Percentiles rank a stretch among this genome's conserved stretches.
phyloP scores from a whole-genome alignment of 2,113 vertebrate genomes.

The Agelaius phoeniceus region DNA sequence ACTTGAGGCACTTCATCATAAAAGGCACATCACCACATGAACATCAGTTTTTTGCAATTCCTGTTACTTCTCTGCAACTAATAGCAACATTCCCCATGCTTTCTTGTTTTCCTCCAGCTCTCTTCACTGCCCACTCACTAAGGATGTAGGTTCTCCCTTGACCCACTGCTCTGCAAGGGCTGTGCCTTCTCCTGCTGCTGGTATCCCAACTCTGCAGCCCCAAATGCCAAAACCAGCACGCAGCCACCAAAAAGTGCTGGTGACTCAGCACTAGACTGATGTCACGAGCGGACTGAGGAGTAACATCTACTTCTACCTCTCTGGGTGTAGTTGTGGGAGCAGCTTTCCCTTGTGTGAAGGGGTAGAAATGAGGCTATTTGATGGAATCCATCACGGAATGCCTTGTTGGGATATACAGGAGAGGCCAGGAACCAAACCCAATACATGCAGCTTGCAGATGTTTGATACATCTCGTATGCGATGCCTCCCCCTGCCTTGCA shows the following conservation, averaged over 20 bases:
- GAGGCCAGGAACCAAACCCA: not conserved
- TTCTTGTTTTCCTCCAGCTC: not conserved
- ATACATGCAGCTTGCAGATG: not conserved
- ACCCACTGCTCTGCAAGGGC: not conserved
- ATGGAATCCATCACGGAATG: not conserved
- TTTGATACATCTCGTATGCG: fast-evolving
- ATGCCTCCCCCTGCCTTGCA: not conserved
- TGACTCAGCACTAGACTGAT: not conserved
- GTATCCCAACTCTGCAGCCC: not conserved
- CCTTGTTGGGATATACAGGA: not conserved
- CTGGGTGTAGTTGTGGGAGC: not conserved
- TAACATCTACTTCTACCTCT: not conserved
- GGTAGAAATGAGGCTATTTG: not conserved
- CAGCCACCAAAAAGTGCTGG: not conserved
- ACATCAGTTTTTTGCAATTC: not conserved
- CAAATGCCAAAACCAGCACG: not conserved
- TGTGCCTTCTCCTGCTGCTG: not conserved
- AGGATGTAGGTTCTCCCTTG: not conserved
- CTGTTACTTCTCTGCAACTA: not conserved
- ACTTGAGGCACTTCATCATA: not conserved
- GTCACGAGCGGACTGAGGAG: not conserved
- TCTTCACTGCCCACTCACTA: not conserved
- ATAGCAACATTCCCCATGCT: not conserved
- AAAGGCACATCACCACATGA: not conserved
- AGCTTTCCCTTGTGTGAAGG: not conserved